Percentiles rank a stretch among this genome's conserved stretches.
Conservation (phyloP, 2,888 invertebrate species). For the Congeria kusceri region DNA sequence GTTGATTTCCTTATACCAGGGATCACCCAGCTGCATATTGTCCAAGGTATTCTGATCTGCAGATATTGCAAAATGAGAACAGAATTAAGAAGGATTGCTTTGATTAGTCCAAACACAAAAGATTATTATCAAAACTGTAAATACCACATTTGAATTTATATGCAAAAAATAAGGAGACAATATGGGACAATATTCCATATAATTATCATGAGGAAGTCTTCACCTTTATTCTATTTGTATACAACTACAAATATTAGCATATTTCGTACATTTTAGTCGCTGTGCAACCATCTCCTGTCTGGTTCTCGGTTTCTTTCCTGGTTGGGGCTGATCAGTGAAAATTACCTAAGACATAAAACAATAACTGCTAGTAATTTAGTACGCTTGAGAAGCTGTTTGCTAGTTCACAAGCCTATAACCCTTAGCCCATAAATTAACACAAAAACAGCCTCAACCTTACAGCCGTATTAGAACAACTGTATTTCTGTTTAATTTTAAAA, state of each 20-base stretch:
- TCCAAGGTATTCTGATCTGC: conserved; percentile 71
- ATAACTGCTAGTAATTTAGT: not conserved
- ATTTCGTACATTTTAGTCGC: conserved; percentile 65
- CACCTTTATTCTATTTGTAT: no score
- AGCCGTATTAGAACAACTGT: no score
- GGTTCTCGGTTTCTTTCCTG: conserved; percentile 64
- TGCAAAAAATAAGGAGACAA: no score
- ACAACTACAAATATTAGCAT: not conserved
- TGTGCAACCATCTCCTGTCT: conserved; percentile 72
- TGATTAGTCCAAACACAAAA: no score
- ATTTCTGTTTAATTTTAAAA: no score
- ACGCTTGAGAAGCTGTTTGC: conserved; percentile 1
- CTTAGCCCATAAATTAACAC: not conserved
- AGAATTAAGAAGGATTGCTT: no score
- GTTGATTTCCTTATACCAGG: conserved; percentile 74
- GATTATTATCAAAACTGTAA: no score
- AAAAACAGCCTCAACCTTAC: no score
- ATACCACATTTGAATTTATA: no score
- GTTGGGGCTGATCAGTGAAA: conserved; percentile 72
- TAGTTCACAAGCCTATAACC: not conserved
- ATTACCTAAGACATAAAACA: conserved; percentile 65
- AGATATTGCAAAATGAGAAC: conserved; percentile 19
- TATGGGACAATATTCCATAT: not conserved
- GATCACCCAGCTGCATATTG: conserved; percentile 76
- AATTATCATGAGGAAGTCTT: not conserved